Evolutionary conservation across 1,140 invertebrate species (phyloP).

Genomic region (Drosophila takahashii): DNA sequence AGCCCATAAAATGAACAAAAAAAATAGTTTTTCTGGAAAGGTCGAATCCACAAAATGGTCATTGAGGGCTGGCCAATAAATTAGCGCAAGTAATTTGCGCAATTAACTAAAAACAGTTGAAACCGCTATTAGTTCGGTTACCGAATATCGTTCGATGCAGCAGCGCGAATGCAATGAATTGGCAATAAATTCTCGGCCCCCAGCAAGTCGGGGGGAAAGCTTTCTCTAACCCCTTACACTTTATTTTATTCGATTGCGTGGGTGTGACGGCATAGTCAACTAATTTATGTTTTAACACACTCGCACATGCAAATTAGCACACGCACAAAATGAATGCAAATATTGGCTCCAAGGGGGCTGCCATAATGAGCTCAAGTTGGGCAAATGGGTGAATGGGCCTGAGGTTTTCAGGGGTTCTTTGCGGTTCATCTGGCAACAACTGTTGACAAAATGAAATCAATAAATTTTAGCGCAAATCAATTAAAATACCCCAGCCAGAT

Average conservation of each 20-base stretch:
- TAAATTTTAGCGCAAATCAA: slow-evolving; percentile 80
- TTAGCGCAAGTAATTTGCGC: slow-evolving; percentile 68
- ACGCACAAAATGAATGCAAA: slow-evolving; percentile 47
- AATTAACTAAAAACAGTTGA: slow-evolving; percentile 67
- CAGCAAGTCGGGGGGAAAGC: slow-evolving; percentile 16
- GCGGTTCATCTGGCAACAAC: slow-evolving; percentile 64
- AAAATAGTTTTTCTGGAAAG: neutral
- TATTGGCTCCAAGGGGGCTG: slow-evolving; percentile 11
- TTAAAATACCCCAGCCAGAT: slow-evolving; percentile 66
- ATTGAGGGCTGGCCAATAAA: slow-evolving; percentile 56
- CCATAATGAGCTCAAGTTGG: slow-evolving; percentile 62
- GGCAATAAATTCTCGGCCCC: slow-evolving; percentile 43
- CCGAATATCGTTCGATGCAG: slow-evolving; percentile 16
- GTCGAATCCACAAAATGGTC: slow-evolving; percentile 42
- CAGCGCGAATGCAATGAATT: slow-evolving; percentile 57
- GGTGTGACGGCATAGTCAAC: slow-evolving; percentile 30
- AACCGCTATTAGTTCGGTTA: slow-evolving; percentile 52
- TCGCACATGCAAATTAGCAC: slow-evolving; percentile 77
- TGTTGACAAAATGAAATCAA: slow-evolving; percentile 82
- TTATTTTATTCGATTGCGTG: slow-evolving; percentile 10
- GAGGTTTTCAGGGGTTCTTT: slow-evolving; percentile 34
- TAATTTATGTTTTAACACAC: slow-evolving; percentile 74
- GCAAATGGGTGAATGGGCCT: slow-evolving; percentile 19
- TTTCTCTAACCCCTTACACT: slow-evolving; percentile 8
- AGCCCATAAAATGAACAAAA: neutral